Evolutionary conservation across 2,888 invertebrate genomes (phyloP).

Genomic region (Ceramica pisi): DNA sequence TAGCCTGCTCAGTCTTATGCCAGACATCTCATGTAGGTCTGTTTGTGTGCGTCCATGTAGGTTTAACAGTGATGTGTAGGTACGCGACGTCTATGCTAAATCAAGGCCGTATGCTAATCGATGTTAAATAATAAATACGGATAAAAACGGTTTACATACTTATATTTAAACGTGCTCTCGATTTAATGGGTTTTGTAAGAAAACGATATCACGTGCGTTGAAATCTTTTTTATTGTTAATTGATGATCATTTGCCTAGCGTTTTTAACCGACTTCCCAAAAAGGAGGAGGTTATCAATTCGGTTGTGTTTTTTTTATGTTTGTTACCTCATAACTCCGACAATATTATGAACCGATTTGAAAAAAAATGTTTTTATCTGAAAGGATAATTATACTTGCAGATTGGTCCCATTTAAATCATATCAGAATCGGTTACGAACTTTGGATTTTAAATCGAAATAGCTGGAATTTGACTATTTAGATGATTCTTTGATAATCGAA

Average conservation of each 20-base stretch:
- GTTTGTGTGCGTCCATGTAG: constrained; percentile 1
- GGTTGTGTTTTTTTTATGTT: too few relatives aligned
- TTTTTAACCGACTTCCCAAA: too few relatives aligned
- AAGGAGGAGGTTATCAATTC: too few relatives aligned
- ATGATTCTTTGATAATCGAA: too few relatives aligned
- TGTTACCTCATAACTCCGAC: too few relatives aligned
- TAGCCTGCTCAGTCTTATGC: constrained; percentile 5
- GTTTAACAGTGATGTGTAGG: not conserved
- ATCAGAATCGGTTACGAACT: too few relatives aligned
- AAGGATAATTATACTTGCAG: too few relatives aligned
- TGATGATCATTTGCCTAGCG: not conserved
- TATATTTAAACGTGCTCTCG: constrained; percentile 42
- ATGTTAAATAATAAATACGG: constrained; percentile 52
- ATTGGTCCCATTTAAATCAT: too few relatives aligned
- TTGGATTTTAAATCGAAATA: too few relatives aligned
- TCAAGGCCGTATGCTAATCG: constrained; percentile 61
- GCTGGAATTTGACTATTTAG: too few relatives aligned
- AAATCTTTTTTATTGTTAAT: constrained; percentile 19
- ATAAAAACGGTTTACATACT: constrained; percentile 43
- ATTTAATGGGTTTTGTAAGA: constrained; percentile 43
- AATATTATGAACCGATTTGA: too few relatives aligned
- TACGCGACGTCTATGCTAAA: constrained; percentile 33
- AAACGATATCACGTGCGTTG: constrained; percentile 12
- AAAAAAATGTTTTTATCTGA: too few relatives aligned
- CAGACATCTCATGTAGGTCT: not conserved